These are phyloP conservation scores for Polyploca ridens DNA, from an alignment of 2,888 invertebrate species.

Conservation along the genomic window DNA sequence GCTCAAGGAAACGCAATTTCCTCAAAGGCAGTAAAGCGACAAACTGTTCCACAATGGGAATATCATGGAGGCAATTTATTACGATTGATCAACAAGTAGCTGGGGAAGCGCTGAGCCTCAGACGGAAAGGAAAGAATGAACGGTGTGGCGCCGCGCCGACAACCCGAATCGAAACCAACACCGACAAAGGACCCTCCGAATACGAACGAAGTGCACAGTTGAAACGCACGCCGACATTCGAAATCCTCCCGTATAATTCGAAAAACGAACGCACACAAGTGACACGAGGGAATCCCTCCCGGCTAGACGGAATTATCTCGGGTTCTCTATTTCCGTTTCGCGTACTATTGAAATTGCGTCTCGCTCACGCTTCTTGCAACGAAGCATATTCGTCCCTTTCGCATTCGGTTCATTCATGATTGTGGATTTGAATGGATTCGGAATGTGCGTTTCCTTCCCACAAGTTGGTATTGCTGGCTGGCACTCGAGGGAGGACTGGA, in stretches of 20 bases:
- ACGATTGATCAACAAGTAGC: conserved; percentile 84
- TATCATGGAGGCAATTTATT: conserved; percentile 83
- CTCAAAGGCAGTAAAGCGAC: conserved; percentile 81
- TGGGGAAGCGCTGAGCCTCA: conserved; percentile 64
- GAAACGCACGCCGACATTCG: conserved; percentile 73
- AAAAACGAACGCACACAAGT: conserved; percentile 82
- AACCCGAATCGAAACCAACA: conserved; percentile 46
- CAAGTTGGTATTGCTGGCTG: conserved; percentile 57
- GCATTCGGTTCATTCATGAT: conserved; percentile 82
- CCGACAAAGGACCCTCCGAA: conserved; percentile 66
- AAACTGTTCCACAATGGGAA: conserved; percentile 82
- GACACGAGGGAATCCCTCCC: conserved; percentile 84
- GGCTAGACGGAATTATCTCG: conserved; percentile 84
- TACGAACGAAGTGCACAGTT: conserved; percentile 51
- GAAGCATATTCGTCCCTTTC: conserved; percentile 65
- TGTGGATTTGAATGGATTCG: conserved; percentile 79
- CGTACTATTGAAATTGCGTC: conserved; percentile 81
- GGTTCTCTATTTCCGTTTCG: conserved; percentile 83
- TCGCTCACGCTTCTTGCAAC: conserved; percentile 53
- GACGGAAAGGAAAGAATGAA: conserved; percentile 75
- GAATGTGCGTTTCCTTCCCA: conserved; percentile 67
- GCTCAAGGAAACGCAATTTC: conserved; percentile 80
- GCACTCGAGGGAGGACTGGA: conserved; percentile 28
- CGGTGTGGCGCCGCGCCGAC: conserved; percentile 51
- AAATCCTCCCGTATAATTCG: conserved; percentile 72